Percentiles rank a stretch among this genome's conserved stretches.
Conservation (phyloP, 2,113 vertebrate species). For the Petaurus breviceps region DNA sequence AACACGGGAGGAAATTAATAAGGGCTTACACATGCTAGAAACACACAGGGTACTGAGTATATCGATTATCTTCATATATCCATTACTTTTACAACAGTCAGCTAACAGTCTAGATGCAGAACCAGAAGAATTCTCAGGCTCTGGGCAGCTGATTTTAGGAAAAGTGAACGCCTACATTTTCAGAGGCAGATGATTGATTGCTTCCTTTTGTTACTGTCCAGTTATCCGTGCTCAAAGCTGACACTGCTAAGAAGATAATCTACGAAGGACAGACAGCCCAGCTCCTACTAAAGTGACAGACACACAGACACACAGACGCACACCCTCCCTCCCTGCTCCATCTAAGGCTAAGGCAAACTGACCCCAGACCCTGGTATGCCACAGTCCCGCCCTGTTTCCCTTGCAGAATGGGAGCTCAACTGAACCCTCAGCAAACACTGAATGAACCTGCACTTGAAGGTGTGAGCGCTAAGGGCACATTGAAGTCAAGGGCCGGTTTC, state of each 20-base stretch:
- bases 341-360: not conserved
- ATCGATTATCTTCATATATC: not conserved
- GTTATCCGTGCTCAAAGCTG: slow-evolving; percentile 34
- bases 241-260: slow-evolving; percentile 30
- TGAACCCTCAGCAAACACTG: not conserved
- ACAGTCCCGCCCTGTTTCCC: no score
- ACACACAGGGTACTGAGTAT: slow-evolving; percentile 13
- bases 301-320: no score
- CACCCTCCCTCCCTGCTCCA: no score
- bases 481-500: not conserved
- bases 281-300: no score
- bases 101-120: slow-evolving; percentile 43
- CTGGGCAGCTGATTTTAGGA: slow-evolving; percentile 1
- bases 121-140: slow-evolving; percentile 2
- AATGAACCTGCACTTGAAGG: not conserved
- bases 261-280: not conserved
- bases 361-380: not conserved
- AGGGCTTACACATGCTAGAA: slow-evolving; percentile 50
- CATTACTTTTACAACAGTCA: not conserved
- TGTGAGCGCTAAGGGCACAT: not conserved
- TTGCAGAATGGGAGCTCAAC: not conserved
- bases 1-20: slow-evolving; percentile 23
- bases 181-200: not conserved
- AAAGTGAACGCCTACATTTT: not conserved
- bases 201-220: slow-evolving; percentile 9